phyloP scores from a whole-genome alignment of 2,113 vertebrate genomes.

The Rhinolophus sinicus region DNA sequence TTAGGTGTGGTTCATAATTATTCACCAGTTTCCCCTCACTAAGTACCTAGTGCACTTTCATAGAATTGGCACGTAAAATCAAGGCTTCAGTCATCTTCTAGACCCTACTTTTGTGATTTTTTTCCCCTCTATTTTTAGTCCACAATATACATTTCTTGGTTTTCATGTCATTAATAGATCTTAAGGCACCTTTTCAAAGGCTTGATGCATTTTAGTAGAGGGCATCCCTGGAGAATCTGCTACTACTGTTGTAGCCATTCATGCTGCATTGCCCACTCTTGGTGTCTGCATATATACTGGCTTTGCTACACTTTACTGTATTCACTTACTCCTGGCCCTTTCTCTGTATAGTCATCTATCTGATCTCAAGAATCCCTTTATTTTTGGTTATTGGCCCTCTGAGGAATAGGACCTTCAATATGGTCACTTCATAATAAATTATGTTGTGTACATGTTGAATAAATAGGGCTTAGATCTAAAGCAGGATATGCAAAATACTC shows the following conservation, averaged over 20 bases:
- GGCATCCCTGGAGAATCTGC: background rate
- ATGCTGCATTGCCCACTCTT: no score
- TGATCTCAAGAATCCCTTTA: background rate
- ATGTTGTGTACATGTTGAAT: background rate
- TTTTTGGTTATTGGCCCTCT: background rate
- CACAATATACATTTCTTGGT: background rate
- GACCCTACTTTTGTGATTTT: background rate
- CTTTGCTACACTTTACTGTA: background rate
- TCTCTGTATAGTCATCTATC: background rate
- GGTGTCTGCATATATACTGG: background rate
- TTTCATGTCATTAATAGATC: background rate
- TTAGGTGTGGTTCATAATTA: background rate
- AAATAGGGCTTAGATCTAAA: background rate
- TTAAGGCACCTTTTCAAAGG: background rate
- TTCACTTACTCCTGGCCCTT: background rate
- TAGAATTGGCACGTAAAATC: background rate
- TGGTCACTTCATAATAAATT: background rate
- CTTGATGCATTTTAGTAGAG: background rate
- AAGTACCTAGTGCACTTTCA: background rate
- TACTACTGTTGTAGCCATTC: background rate
- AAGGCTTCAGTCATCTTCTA: background rate
- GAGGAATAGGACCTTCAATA: background rate
- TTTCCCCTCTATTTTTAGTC: background rate
- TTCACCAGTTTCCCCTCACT: background rate
- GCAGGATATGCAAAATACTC: background rate